These are phyloP conservation scores for Apis florea DNA, from an alignment of 1,140 invertebrate genomes.

Conservation along the genomic window DNA sequence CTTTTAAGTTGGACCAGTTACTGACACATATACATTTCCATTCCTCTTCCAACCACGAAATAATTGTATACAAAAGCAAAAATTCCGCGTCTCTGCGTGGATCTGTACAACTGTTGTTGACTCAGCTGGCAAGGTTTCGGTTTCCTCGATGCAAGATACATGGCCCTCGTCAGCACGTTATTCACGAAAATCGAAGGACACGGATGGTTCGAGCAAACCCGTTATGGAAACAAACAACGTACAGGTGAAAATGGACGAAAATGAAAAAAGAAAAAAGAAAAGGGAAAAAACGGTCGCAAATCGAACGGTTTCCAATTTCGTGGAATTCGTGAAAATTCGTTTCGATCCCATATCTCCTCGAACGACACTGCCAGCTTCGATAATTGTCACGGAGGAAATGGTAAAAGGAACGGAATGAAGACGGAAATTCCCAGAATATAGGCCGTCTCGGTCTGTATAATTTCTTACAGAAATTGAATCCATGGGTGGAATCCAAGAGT, in stretches of 20 bases:
- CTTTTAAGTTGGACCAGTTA: too few species aligned
- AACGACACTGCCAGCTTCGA: conserved; percentile 6
- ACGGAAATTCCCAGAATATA: conserved; percentile 33
- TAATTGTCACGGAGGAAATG: conserved; percentile 53
- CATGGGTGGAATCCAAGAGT: not conserved
- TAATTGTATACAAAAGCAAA: not conserved
- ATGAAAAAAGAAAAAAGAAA: not conserved
- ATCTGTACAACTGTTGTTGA: conserved; percentile 13
- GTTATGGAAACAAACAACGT: not conserved
- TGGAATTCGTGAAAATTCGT: conserved; percentile 10
- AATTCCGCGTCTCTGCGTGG: not conserved
- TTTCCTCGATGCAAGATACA: conserved; percentile 1
- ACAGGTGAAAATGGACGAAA: not conserved
- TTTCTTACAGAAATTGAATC: not conserved
- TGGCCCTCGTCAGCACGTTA: not conserved
- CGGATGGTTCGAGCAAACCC: too few species aligned
- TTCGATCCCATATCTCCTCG: not conserved
- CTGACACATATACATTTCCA: too few species aligned
- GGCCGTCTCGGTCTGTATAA: not conserved
- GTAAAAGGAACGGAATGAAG: conserved; percentile 35
- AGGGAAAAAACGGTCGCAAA: not conserved
- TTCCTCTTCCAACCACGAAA: not conserved
- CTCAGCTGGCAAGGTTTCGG: conserved; percentile 20
- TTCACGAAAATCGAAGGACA: not conserved
- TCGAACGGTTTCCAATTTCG: not conserved